Percentiles rank a stretch among this genome's conserved stretches.
Evolutionary conservation across 2,113 vertebrate species (phyloP).

Genomic region (Tragelaphus buxtoni): DNA sequence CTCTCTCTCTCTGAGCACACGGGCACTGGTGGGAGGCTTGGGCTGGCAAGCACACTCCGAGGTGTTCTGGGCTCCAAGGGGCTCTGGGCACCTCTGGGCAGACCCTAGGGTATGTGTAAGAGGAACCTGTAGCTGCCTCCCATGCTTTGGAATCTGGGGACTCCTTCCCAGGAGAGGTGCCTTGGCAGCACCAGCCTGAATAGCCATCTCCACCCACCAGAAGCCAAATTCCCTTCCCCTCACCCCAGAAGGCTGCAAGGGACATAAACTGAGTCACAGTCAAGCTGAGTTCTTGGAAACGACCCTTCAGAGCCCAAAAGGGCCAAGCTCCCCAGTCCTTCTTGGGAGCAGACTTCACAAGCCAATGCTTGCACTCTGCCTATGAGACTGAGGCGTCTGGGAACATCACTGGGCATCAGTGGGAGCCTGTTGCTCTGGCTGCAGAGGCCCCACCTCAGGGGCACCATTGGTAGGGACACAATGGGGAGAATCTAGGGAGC

Average conservation of each 20-base stretch:
- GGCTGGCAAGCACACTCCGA: background rate
- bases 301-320: background rate
- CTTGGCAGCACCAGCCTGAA: background rate
- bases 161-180: background rate
- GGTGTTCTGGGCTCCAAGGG: background rate
- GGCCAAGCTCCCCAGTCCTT: background rate
- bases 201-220: background rate
- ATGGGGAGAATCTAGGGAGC: background rate
- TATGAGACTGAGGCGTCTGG: background rate
- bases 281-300: background rate
- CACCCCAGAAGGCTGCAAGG: background rate
- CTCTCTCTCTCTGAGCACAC: background rate
- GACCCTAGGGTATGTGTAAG: too few relatives aligned
- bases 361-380: background rate
- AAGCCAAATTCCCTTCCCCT: background rate
- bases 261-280: background rate
- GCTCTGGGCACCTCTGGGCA: background rate
- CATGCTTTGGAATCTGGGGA: background rate
- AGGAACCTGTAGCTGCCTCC: background rate
- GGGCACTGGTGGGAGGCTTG: background rate
- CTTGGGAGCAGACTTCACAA: background rate
- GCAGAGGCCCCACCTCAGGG: accelerated
- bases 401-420: background rate
- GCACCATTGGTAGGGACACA: background rate
- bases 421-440: accelerated